These are phyloP conservation scores for Choloepus didactylus DNA, from an alignment of 2,797 vertebrate genomes.

Conservation along the genomic window DNA sequence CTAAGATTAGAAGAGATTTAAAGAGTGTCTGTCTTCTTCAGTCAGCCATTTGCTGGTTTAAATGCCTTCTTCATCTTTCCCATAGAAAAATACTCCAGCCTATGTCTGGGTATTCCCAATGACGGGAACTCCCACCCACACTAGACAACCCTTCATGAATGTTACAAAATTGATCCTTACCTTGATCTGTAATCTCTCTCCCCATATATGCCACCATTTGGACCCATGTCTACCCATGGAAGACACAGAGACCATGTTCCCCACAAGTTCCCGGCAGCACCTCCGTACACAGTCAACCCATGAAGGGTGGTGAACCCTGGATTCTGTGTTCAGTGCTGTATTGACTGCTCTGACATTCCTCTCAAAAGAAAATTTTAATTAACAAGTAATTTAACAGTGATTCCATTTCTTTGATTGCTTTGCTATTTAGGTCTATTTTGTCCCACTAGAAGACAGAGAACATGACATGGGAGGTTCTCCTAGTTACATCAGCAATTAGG, in stretches of 20 bases:
- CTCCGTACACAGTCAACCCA: rapidly evolving
- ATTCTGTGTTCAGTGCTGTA: neutral
- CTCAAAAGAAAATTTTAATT: constrained; percentile 1
- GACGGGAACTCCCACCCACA: neutral
- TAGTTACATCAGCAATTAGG: too few relatives aligned
- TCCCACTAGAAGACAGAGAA: neutral
- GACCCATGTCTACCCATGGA: neutral
- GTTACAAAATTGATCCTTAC: neutral
- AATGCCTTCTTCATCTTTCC: neutral
- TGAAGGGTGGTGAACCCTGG: neutral
- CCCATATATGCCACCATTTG: neutral
- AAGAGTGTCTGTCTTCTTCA: neutral
- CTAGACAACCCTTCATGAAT: neutral
- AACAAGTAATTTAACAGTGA: neutral
- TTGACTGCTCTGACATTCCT: neutral
- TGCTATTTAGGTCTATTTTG: neutral
- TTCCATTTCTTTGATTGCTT: neutral
- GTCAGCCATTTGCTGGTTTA: neutral
- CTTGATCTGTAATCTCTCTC: neutral
- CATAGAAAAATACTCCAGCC: neutral
- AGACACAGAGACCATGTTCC: neutral
- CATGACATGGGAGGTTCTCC: neutral
- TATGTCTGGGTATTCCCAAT: neutral
- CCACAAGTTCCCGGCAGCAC: too few relatives aligned
- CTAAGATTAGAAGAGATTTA: neutral